Evolutionary conservation across 2,888 invertebrate genomes (phyloP).

Genomic region (Cataglyphis rosenhaueri): DNA sequence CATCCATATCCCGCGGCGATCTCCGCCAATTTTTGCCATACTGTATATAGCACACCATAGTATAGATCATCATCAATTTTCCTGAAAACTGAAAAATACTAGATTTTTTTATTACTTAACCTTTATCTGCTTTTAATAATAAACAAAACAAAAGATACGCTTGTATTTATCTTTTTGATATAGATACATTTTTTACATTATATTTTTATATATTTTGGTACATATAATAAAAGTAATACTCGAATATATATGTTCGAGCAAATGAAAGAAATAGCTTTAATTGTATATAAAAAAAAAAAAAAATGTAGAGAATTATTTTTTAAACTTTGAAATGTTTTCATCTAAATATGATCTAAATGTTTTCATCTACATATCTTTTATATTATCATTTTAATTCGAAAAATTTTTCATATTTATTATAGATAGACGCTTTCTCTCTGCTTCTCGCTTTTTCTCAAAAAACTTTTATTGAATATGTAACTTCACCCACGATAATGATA

Average conservation of each 20-base stretch:
- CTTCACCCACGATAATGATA: slow-evolving; percentile 4
- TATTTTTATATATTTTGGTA: background rate
- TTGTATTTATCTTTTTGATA: no score
- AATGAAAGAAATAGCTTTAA: slow-evolving; percentile 32
- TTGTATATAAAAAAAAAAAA: background rate
- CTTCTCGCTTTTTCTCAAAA: background rate
- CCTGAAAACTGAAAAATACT: background rate
- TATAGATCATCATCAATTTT: background rate
- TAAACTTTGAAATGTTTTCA: background rate
- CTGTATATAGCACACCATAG: no score
- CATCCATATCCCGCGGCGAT: slow-evolving; percentile 28
- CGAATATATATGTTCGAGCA: background rate
- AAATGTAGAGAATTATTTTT: background rate
- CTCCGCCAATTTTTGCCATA: slow-evolving; percentile 18
- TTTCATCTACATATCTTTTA: background rate
- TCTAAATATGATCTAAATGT: background rate
- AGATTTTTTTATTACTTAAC: background rate
- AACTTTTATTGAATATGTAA: background rate
- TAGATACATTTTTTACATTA: background rate
- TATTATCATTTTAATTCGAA: background rate
- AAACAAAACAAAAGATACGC: background rate
- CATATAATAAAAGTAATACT: background rate
- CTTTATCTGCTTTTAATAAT: background rate
- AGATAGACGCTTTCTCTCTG: background rate
- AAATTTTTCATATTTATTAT: background rate